Conservation (phyloP, 2,113 vertebrate genomes). For the Phyllostomus hastatus region DNA sequence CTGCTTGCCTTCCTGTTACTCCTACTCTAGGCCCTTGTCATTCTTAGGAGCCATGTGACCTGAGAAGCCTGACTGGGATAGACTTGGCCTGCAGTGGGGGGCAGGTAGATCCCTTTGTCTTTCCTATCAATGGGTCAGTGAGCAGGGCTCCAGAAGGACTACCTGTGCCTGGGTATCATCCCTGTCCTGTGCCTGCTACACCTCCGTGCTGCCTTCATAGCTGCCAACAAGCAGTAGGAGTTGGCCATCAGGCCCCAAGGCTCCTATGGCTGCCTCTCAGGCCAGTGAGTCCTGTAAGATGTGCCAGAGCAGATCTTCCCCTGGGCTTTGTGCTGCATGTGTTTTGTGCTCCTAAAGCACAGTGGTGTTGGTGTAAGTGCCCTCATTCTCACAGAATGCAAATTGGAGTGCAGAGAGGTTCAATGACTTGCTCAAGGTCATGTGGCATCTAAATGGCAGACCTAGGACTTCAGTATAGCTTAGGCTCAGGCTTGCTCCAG, state of each 20-base stretch:
- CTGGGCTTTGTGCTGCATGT: background rate
- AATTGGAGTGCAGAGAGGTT: background rate
- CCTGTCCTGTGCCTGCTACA: background rate
- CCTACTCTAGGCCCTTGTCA: background rate
- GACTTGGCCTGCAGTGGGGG: background rate
- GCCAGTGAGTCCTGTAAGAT: background rate
- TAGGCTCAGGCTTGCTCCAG: background rate
- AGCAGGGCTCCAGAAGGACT: background rate
- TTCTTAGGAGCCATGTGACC: background rate
- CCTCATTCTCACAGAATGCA: rapidly evolving
- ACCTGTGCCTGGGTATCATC: background rate
- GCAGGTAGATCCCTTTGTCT: background rate
- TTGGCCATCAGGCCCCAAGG: background rate
- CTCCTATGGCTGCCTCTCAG: background rate
- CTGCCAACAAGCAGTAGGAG: background rate
- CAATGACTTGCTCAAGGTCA: background rate
- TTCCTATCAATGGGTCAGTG: background rate
- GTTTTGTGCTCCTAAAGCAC: background rate
- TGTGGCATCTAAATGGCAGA: background rate
- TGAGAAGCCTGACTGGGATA: background rate
- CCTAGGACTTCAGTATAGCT: background rate
- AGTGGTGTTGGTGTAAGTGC: rapidly evolving
- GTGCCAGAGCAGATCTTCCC: background rate
- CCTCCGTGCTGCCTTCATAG: background rate
- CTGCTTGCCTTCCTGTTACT: rapidly evolving